phyloP scores from a whole-genome alignment of 2,888 invertebrate species.

The Yponomeuta evonymella region DNA sequence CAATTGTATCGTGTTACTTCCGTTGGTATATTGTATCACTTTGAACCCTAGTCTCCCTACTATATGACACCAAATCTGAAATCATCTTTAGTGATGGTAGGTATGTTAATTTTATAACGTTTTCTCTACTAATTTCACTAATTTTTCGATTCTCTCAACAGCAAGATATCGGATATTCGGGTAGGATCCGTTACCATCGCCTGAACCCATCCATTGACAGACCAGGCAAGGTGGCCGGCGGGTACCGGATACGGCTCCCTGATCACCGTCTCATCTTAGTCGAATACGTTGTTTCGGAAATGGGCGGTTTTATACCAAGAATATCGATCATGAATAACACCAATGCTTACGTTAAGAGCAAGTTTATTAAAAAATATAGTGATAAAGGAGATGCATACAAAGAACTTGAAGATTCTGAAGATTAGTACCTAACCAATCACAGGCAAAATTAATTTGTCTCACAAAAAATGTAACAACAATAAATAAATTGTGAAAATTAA shows the following conservation, averaged over 20 bases:
- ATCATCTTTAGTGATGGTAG: too few species aligned
- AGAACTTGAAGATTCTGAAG: background rate
- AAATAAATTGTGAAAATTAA: too few species aligned
- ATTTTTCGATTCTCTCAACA: too few species aligned
- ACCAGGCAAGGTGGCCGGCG: constrained; percentile 79
- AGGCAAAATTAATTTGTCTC: background rate
- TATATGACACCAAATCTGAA: too few species aligned
- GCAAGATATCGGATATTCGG: too few species aligned
- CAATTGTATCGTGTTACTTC: too few species aligned
- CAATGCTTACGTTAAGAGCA: constrained; percentile 71
- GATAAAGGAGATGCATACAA: background rate
- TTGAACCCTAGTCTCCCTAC: too few species aligned
- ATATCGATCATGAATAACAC: constrained; percentile 79
- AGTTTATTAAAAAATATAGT: constrained; percentile 29
- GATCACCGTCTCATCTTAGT: constrained; percentile 85
- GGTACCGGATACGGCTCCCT: constrained; percentile 80
- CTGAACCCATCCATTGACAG: constrained; percentile 81
- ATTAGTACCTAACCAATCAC: background rate
- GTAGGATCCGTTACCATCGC: constrained; percentile 29
- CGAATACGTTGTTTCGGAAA: constrained; percentile 82
- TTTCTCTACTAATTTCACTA: too few species aligned
- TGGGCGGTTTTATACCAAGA: constrained; percentile 83
- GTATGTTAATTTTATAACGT: too few species aligned
- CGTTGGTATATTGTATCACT: too few species aligned
- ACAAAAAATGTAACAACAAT: too few species aligned